A percentile compares a stretch with the other conserved stretches of the same genome.
Conservation (phyloP, 2,888 invertebrate species). For the Cryptocephalus moraei region DNA sequence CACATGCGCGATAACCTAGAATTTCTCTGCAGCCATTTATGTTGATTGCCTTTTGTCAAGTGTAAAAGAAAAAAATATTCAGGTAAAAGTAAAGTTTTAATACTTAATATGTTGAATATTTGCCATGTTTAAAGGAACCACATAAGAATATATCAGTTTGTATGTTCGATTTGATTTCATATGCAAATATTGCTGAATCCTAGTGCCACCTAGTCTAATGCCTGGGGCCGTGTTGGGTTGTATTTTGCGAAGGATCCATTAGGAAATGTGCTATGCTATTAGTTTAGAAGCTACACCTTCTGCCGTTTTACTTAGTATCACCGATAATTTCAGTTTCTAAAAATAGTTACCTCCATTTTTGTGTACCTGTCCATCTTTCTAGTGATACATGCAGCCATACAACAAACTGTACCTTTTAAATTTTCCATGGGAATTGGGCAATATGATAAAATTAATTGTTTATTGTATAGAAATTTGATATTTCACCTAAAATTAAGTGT, state of each 20-base stretch:
- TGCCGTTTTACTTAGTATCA: too few relatives aligned
- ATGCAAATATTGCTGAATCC: conserved; percentile 3
- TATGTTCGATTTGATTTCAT: neutral
- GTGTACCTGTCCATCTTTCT: conserved; percentile 6
- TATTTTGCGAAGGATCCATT: too few relatives aligned
- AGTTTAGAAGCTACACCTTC: too few relatives aligned
- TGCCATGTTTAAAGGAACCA: neutral
- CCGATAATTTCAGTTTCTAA: conserved; percentile 16
- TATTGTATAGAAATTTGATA: too few relatives aligned
- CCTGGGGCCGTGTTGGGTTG: conserved; percentile 23
- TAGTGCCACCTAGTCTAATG: conserved; percentile 26
- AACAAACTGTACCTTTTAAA: too few relatives aligned
- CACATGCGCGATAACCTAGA: conserved; percentile 38
- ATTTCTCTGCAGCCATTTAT: conserved; percentile 41
- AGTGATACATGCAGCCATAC: neutral
- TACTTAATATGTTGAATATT: neutral
- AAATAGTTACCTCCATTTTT: conserved; percentile 32
- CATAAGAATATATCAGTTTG: neutral
- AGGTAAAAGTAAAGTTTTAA: conserved; percentile 25
- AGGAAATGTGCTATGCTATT: too few relatives aligned
- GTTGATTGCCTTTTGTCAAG: conserved; percentile 39
- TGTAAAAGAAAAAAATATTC: conserved; percentile 33
- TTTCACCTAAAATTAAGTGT: too few relatives aligned
- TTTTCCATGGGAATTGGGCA: too few relatives aligned
- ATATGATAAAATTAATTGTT: too few relatives aligned